Base-by-base conservation (phyloP, 2,888 invertebrate species). In the Hylaea fasciaria region DNA sequence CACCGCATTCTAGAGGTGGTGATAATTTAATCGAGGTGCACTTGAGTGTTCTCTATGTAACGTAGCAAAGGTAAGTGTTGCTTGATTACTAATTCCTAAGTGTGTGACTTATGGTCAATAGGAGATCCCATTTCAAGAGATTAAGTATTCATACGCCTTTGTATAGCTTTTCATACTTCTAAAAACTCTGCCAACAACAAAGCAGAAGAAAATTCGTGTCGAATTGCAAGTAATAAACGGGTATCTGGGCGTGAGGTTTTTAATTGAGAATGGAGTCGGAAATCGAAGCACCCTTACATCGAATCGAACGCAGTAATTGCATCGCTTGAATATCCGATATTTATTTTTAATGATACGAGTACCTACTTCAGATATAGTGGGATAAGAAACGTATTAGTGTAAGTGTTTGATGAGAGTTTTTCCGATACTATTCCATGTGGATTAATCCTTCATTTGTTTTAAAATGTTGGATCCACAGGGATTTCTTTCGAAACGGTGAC, bases 301-400 rank as follows among this genome's bases (percentile, higher is more conserved):
- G 52, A 37, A 57, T 62, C 60, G 52, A 37, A 57, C 49, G 50
- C 62, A 49, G 64, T 64, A 62, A 66, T 64, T 67, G 56, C 56
- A 55, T 51, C 41, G 54, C 43, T 58, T 41, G 44, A 57, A 41
- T 48, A 60, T 55, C 44, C 41, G 50, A 57, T 57, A 60, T 60
- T 57, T 57, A 52, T 47, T 57, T 35, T 22, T 57, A 47, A 60
- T 55, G 44, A 39, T 57, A 54, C 28, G n/a, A 32, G 39, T 53
- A 39, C 46, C 39, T 50, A 39, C 46, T 44, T 50, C 52, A 14
- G 46, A 63, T 61, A 58, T 61, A 58, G 55, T 51, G 40, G 52
- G 47, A 52, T 57, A 57, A 55, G 37, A 48, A 58, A 51, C 43
- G 29, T 29, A 49, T 49, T 49, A 49, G 55, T 40, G 28, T 9